Percentiles rank a stretch among this genome's conserved stretches.
Conservation (phyloP, 2,113 vertebrate genomes). For the Tychaedon coryphoeus region DNA sequence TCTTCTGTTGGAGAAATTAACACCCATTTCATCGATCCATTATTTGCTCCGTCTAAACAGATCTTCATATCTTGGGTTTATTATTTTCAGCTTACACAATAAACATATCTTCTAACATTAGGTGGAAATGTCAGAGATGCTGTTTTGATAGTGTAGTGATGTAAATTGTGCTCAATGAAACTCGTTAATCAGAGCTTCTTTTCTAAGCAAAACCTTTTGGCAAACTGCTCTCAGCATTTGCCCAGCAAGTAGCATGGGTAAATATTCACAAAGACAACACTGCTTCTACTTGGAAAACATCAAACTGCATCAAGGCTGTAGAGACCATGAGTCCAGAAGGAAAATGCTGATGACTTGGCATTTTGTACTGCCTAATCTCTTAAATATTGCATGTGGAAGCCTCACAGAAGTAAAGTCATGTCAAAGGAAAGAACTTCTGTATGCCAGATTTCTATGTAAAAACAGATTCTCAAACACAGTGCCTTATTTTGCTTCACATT, state of each 20-base stretch:
- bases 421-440: background rate
- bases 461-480: background rate
- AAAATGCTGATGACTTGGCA: constrained; percentile 8
- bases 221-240: background rate
- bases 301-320: background rate
- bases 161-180: background rate
- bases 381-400: background rate
- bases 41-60: background rate
- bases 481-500: background rate
- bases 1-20: background rate
- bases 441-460: background rate
- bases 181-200: background rate
- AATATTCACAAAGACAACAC: background rate
- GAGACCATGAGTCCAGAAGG: background rate
- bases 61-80: background rate
- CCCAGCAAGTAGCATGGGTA: background rate
- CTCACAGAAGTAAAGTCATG: background rate
- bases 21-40: background rate
- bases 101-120: background rate
- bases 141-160: background rate
- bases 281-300: background rate
- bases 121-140: background rate
- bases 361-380: background rate
- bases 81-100: background rate
- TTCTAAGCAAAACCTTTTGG: background rate